Base-by-base conservation (phyloP, 1,140 invertebrate genomes). In the Bombus waltoni region DNA sequence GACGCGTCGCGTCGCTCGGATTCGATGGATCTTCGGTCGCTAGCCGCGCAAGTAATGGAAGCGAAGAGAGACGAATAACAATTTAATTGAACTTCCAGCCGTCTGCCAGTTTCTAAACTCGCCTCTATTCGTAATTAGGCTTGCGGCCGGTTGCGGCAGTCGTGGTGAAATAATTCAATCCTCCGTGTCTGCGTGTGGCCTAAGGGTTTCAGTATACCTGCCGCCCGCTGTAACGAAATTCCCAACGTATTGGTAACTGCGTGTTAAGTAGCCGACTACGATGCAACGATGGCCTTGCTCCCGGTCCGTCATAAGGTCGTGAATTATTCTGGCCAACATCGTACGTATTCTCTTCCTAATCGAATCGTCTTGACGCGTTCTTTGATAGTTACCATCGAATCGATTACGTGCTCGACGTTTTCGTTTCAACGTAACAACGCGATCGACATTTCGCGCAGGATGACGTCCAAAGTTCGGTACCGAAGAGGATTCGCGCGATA, bases 81-180 rank as follows among this genome's bases (percentile, higher is more conserved):
- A 71, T 90, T 91, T 91, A 89, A 91, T 91, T 87, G 77, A 72
- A 90, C 76, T 81, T 70, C 10, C 59, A 71, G 76, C 66, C 38
- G 62, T 57, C 88, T 75, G 13, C 18, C 47, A 81, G 83, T 86
- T 74, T 74, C 78, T 68, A 72, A 79, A 90, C 80, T 76, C 72
- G 71, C 88, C 89, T 91, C 76, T 70, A 78, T 85, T 90, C 77
- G 87, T 91, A 90, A 91, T 91, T 91, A 90, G 83, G 74, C 87
- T 86, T 83, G 81, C 71, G 76, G 83, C 73, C 59, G 68, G 81
- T 59, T 65, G 68, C 77, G 85, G 83, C 62, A 88, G n/a, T 38
- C 81, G 83, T 68, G 87, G 87, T 88, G 82, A 88, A 91, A 90
- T 88, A 90, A 88, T 90, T 83, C 68, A 83, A 87, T 88, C 79